These are phyloP conservation scores for Hirtodrosophila confusa DNA, from an alignment of 2,888 invertebrate species.

Conservation along the genomic window DNA sequence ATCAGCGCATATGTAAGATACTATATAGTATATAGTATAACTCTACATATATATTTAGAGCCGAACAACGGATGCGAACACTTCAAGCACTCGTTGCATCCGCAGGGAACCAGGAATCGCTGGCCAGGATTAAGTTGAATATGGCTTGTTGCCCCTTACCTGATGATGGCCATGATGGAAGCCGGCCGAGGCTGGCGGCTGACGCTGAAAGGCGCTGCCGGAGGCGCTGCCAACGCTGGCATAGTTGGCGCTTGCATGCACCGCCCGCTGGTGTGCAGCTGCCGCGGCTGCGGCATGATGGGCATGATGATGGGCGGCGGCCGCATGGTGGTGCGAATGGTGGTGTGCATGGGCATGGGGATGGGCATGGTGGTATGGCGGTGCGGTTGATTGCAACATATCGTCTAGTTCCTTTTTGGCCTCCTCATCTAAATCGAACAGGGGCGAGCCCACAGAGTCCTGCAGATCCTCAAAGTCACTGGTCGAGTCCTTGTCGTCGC, in stretches of 20 bases:
- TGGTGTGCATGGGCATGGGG: constrained; percentile 60
- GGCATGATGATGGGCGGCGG: constrained; percentile 62
- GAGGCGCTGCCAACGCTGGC: constrained; percentile 77
- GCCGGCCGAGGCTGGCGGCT: constrained; percentile 71
- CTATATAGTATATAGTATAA: constrained; percentile 9
- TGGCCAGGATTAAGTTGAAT: constrained; percentile 48
- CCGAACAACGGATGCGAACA: constrained; percentile 58
- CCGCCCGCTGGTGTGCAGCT: constrained; percentile 68
- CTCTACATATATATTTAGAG: constrained; percentile 5
- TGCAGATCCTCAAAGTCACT: constrained; percentile 76
- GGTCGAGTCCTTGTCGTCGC: constrained; percentile 33
- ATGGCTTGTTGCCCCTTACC: constrained; percentile 57
- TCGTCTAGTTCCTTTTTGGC: constrained; percentile 83
- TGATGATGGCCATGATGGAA: constrained; percentile 83
- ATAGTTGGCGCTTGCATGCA: constrained; percentile 73
- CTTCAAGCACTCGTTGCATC: constrained; percentile 51
- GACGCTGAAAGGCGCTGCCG: constrained; percentile 82
- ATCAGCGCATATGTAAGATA: constrained; percentile 8
- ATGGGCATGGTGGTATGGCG: constrained; percentile 80
- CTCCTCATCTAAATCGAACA: constrained; percentile 84
- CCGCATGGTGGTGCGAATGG: constrained; percentile 64
- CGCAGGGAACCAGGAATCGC: constrained; percentile 33
- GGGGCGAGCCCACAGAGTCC: constrained; percentile 80
- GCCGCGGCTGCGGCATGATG: constrained; percentile 63
- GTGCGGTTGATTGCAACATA: constrained; percentile 84